Percentiles rank a stretch among this genome's conserved stretches.
phyloP scores from a whole-genome alignment of 1,140 invertebrate species.

The Hyles vespertilio region DNA sequence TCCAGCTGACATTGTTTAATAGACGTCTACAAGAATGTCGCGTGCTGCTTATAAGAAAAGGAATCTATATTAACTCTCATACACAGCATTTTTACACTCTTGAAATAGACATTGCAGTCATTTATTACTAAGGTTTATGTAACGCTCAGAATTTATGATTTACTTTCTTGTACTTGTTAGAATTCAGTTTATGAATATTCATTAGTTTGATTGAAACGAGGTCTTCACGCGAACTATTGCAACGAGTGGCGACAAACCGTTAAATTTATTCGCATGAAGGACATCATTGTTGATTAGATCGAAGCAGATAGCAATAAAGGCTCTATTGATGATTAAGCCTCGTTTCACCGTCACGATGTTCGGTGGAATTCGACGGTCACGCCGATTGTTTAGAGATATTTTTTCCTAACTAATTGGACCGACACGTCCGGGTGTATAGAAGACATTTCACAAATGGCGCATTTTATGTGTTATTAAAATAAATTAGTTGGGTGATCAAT shows the following conservation, averaged over 20 bases:
- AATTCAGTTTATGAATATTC: too few species aligned
- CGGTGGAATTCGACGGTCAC: constrained; percentile 30
- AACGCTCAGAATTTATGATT: too few species aligned
- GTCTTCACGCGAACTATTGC: neutral
- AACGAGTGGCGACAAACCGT: constrained; percentile 7
- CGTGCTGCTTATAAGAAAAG: constrained; percentile 21
- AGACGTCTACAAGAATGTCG: constrained; percentile 31
- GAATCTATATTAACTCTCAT: constrained; percentile 15
- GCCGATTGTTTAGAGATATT: constrained; percentile 16
- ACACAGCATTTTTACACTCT: constrained; percentile 16
- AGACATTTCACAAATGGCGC: neutral
- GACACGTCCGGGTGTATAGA: constrained; percentile 28
- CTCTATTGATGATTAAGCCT: constrained; percentile 33
- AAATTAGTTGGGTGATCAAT: neutral
- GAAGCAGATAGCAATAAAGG: constrained; percentile 41
- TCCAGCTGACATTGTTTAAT: constrained; percentile 62
- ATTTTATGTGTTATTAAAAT: neutral
- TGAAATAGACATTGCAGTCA: constrained; percentile 1
- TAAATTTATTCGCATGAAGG: constrained; percentile 30
- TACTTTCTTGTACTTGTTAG: too few species aligned
- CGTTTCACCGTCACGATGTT: constrained; percentile 19
- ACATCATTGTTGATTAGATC: constrained; percentile 39
- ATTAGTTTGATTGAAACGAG: neutral
- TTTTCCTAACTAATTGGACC: constrained; percentile 27
- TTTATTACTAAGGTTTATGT: too few species aligned